Evolutionary conservation across 2,797 vertebrate species (phyloP), one percentile per base, ranked within the genome.

Genomic region (Rhinichthys osculus): DNA sequence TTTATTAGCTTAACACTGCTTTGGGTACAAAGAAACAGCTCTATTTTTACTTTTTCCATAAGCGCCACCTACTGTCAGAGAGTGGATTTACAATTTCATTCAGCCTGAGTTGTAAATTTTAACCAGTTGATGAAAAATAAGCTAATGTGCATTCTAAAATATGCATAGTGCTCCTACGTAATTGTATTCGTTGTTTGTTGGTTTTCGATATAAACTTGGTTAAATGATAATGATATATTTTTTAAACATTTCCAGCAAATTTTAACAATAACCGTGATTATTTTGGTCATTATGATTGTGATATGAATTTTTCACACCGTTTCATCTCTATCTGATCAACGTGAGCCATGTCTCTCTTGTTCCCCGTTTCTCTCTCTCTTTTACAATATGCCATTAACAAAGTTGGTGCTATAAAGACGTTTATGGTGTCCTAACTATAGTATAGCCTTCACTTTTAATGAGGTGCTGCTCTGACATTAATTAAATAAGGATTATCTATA

Each of bases 401-500:
- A 38, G 67, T 84, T 74, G n/a, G 82, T 85, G 91, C 87, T 82
- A 81, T 87, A 87, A 87, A 90, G 90, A 81, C 40, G 90, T 91
- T 90, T 92, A 87, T 87, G 59, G 10, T 66, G 27, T 83, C 86
- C 71, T 82, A 83, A 89, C 40, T 89, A 81, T 87, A 72, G 87
- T 70, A 88, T 89, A 91, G 92, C 92, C 91, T 93, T 83, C 72
- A 87, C 54, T 89, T 91, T 92, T 95, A 95, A 94, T 94, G 93
- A 95, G 93, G 89, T 92, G 91, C 91, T 30, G 59, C 89, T 79
- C 67, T 91, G 92, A 93, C 91, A 92, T 94, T 94, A 92, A 95
- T 94, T 93, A 94, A 92, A 91, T 91, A 89, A 78, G 89, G 92
- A 93, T 93, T 92, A 93, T 87, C 91, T 89, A 80, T 52, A 19